A percentile compares a stretch with the other conserved stretches of the same genome.
These are phyloP conservation scores for Lasiurus cinereus DNA, from an alignment of 2,113 vertebrate genomes.

Conservation along the genomic window DNA sequence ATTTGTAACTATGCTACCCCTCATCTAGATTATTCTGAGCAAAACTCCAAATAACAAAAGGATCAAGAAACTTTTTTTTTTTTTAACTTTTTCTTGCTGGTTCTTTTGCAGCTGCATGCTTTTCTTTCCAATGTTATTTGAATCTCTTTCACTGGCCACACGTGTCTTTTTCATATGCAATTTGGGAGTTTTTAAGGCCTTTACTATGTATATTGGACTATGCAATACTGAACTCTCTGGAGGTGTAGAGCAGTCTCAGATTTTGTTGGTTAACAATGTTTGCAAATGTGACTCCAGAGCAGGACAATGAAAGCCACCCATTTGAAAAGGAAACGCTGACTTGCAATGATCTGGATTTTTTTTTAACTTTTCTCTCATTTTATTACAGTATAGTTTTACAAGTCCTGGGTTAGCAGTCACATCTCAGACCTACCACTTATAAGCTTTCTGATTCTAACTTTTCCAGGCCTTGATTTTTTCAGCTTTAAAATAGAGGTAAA, in stretches of 20 bases:
- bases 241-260: not conserved
- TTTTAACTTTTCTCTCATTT: not conserved
- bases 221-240: not conserved
- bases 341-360: not conserved
- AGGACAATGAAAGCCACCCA: not conserved
- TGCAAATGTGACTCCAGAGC: constrained; percentile 31
- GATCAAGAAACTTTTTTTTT: not conserved
- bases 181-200: not conserved
- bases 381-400: not conserved
- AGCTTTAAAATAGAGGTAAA: not conserved
- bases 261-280: constrained; percentile 38
- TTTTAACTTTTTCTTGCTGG: not conserved
- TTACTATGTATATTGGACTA: constrained; percentile 22
- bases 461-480: not conserved
- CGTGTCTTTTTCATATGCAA: not conserved
- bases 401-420: not conserved
- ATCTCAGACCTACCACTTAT: not conserved
- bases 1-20: not conserved
- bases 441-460: constrained; percentile 1
- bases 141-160: not conserved
- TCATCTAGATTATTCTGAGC: not conserved
- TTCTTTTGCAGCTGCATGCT: not conserved
- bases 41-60: not conserved
- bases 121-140: not conserved
- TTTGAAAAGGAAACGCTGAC: not conserved